phyloP scores from a whole-genome alignment of 2,888 invertebrate genomes.

The Orthonevra nobilis region DNA sequence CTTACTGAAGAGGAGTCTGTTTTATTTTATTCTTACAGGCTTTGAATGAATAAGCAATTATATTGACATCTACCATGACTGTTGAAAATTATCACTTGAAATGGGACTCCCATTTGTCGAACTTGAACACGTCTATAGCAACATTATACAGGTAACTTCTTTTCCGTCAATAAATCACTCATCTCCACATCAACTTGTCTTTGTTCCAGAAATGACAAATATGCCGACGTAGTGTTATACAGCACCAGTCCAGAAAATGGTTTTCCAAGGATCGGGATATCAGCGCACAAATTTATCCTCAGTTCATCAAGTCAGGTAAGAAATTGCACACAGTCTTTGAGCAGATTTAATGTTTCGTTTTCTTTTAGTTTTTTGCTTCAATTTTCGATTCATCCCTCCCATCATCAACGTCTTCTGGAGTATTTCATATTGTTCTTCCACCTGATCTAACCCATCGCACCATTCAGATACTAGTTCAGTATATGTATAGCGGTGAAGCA shows the following conservation, averaged over 20 bases:
- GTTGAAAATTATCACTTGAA: conserved; percentile 92
- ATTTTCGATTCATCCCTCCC: conserved; percentile 78
- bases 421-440: conserved; percentile 87
- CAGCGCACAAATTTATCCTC: conserved; percentile 91
- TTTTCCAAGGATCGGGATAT: conserved; percentile 87
- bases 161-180: too few species aligned
- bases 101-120: conserved; percentile 92
- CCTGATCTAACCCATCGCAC: conserved; percentile 90
- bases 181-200: too few species aligned
- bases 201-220: conserved; percentile 86
- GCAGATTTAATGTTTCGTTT: not conserved
- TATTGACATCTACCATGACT: conserved; percentile 73
- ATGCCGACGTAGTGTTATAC: conserved; percentile 90
- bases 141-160: conserved; percentile 82
- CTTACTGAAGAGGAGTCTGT: too few species aligned
- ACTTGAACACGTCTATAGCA: conserved; percentile 90
- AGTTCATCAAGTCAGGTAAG: conserved; percentile 87
- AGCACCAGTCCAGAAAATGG: conserved; percentile 81
- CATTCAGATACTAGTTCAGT: conserved; percentile 89
- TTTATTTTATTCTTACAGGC: not conserved
- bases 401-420: conserved; percentile 79
- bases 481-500: conserved; percentile 90
- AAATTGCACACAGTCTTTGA: not conserved
- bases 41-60: not conserved
- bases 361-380: conserved; percentile 77